These are phyloP conservation scores for Harpalus rubripes DNA, from an alignment of 2,888 invertebrate species.

Conservation along the genomic window DNA sequence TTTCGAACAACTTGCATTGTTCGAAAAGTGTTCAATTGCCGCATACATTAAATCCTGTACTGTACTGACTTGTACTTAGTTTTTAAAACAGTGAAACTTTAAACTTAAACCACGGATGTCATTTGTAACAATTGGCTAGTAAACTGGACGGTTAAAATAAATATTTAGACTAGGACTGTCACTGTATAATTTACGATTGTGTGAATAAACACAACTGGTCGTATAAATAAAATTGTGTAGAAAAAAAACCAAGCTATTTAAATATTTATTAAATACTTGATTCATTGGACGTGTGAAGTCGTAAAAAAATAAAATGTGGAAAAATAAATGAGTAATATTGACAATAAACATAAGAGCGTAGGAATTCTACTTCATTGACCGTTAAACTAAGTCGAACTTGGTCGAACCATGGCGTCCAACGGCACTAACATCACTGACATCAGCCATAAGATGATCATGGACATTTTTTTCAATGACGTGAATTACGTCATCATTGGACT, in stretches of 20 bases:
- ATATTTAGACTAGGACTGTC: slow-evolving; percentile 58
- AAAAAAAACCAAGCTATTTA: slow-evolving; percentile 22
- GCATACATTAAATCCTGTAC: background rate
- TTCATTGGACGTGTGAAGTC: slow-evolving; percentile 28
- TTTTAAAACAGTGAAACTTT: slow-evolving; percentile 18
- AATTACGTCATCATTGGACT: slow-evolving; percentile 79
- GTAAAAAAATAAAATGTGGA: slow-evolving; percentile 21
- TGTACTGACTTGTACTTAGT: background rate
- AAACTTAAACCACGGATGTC: slow-evolving; percentile 20
- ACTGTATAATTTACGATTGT: slow-evolving; percentile 53
- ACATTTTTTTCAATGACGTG: slow-evolving; percentile 65
- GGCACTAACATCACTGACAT: slow-evolving; percentile 46
- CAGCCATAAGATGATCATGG: slow-evolving; percentile 35
- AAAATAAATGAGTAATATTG: slow-evolving; percentile 30
- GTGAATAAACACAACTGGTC: slow-evolving; percentile 54
- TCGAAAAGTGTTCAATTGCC: background rate
- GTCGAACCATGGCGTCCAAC: slow-evolving; percentile 48
- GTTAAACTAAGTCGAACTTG: slow-evolving; percentile 22
- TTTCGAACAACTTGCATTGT: background rate
- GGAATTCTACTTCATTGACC: slow-evolving; percentile 21
- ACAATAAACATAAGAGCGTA: slow-evolving; percentile 37
- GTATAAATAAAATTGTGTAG: slow-evolving; percentile 36
- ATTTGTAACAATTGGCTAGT: slow-evolving; percentile 23
- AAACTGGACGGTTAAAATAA: slow-evolving; percentile 47
- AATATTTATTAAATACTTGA: slow-evolving; percentile 43